phyloP scores from a whole-genome alignment of 1,140 invertebrate genomes.

The Drosophila busckii region DNA sequence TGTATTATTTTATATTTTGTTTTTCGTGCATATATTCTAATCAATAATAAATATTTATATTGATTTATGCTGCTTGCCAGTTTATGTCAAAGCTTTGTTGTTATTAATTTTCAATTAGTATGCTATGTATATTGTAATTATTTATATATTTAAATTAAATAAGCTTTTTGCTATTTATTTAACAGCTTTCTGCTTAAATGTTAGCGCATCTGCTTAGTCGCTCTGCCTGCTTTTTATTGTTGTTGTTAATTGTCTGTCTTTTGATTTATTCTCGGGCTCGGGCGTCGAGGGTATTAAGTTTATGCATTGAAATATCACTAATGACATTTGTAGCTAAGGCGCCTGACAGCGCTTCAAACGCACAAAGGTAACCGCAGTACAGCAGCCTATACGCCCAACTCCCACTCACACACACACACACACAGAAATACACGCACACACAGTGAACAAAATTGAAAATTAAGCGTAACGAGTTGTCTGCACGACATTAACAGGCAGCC shows the following conservation, averaged over 20 bases:
- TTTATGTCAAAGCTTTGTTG: too few relatives aligned
- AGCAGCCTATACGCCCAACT: not conserved
- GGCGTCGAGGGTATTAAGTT: slow-evolving; percentile 49
- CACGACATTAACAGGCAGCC: not conserved
- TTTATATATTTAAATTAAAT: too few relatives aligned
- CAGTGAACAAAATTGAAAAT: slow-evolving; percentile 28
- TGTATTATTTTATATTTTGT: too few relatives aligned
- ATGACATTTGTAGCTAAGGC: slow-evolving; percentile 61
- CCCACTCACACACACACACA: not conserved
- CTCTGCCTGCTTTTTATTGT: slow-evolving; percentile 2
- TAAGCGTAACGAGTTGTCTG: slow-evolving; percentile 32
- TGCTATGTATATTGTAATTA: too few relatives aligned
- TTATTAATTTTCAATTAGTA: too few relatives aligned
- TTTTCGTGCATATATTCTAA: too few relatives aligned
- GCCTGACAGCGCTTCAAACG: slow-evolving; percentile 34
- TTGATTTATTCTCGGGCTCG: slow-evolving; percentile 1
- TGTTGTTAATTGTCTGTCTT: slow-evolving; percentile 12
- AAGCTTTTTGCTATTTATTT: too few relatives aligned
- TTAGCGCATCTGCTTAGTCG: too few relatives aligned
- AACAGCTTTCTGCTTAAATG: too few relatives aligned
- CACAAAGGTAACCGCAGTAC: slow-evolving; percentile 19
- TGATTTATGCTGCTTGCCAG: too few relatives aligned
- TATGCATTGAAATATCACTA: slow-evolving; percentile 66
- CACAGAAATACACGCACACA: slow-evolving; percentile 2
- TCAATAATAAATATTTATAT: too few relatives aligned